Evolutionary conservation across 1,140 invertebrate species (phyloP).

Genomic region (Conus betulinus): DNA sequence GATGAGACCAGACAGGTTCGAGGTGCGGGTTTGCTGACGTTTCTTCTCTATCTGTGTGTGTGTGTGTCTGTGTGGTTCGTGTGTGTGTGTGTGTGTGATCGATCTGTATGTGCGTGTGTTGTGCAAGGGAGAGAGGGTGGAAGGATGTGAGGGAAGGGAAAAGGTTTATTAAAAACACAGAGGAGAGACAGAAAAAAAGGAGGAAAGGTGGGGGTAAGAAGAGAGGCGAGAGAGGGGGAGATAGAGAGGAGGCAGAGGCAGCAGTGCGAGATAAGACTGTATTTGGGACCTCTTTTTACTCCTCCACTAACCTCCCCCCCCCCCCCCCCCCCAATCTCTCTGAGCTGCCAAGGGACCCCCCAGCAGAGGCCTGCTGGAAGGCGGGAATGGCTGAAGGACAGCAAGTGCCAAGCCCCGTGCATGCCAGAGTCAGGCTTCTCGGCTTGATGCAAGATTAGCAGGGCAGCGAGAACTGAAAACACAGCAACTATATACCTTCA

Average conservation of each 20-base stretch:
- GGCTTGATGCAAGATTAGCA: constrained; percentile 27
- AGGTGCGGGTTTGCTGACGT: not conserved
- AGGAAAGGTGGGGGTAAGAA: not conserved
- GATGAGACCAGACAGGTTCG: constrained; percentile 20
- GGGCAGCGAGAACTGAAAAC: constrained; percentile 29
- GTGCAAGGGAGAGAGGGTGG: not conserved
- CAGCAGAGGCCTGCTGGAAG: not conserved
- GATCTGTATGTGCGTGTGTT: no score
- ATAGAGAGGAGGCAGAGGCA: not conserved
- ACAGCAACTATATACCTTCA: constrained; percentile 33
- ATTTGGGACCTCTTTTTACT: not conserved
- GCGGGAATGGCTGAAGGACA: not conserved
- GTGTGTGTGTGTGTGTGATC: no score
- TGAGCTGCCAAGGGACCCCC: not conserved
- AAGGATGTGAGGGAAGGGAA: not conserved
- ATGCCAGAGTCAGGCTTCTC: not conserved
- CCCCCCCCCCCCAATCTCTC: not conserved
- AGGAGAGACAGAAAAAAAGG: not conserved
- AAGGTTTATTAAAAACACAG: not conserved
- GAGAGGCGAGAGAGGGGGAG: no score
- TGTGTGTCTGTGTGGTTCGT: no score
- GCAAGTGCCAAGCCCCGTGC: not conserved
- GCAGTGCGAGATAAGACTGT: not conserved
- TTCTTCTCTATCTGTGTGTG: not conserved
- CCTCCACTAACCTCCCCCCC: not conserved